Base-by-base conservation (phyloP, 2,797 vertebrate species). In the Cygnus olor region DNA sequence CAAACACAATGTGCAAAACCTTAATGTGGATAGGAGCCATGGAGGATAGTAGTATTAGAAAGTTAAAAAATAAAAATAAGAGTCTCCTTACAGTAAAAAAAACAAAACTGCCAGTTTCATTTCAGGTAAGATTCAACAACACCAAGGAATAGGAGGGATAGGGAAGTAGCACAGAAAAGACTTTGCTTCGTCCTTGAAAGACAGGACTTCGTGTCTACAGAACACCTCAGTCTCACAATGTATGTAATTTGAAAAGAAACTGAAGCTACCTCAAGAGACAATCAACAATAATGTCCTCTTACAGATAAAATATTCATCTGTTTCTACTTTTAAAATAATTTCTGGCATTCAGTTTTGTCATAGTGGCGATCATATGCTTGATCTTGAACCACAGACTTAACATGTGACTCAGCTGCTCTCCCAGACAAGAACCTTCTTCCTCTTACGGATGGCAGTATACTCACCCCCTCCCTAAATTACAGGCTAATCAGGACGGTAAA, bases 381-480 rank as follows among this genome's bases (percentile, higher is more conserved):
- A 84, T 22, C 44, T 38, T 1, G 0, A 90, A 73, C 25, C 74
- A 77, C 73, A 84, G 65, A 28, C 21, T 53, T 22, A 49, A 53
- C 72, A 72, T 1, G 0, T 0, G 0, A 80, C 64, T 82, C 70
- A 28, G 53, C 0, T 53, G 71, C 58, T 72, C 80, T 17, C 49
- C 15, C 14, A 42, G 32, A 69, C 1, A 0, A 83, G 25, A 76
- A 38, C 21, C 27, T 85, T 88, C 63, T 47, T 88, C 45, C 58
- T 66, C 60, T 60, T 45, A 45, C 16, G 18, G 21, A 82, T 28
- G 4, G 51, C 10, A 49, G 4, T 25, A 5, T 3, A 2, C 44
- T 16, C 58, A 22, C 42, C 17, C 10, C 40, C 32, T 32, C n/a
- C 36, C 40, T 60, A 47, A 90, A 85, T 73, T 66, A 45, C 25